These are phyloP conservation scores for Pseudomugil gertrudae DNA, from an alignment of 2,797 vertebrate genomes.

Conservation along the genomic window DNA sequence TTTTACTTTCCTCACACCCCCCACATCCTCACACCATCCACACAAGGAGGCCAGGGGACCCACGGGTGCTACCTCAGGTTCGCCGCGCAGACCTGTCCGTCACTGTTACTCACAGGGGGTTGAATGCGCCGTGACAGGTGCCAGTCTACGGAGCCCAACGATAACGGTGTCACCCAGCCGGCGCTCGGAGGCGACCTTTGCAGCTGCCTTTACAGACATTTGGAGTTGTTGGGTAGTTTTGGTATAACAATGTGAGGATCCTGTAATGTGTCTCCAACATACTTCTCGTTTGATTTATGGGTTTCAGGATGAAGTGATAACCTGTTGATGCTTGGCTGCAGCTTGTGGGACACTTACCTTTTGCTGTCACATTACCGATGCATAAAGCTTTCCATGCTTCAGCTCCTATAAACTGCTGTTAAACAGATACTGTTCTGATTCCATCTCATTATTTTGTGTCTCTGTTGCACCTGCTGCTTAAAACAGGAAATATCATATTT, in stretches of 20 bases:
- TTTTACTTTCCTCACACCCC: constrained; percentile 39
- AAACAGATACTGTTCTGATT: neutral
- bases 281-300: constrained; percentile 68
- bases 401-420: neutral
- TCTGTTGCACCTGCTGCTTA: neutral
- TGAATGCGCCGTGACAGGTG: constrained; percentile 76
- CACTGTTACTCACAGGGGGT: constrained; percentile 64
- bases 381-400: constrained; percentile 38
- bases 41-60: constrained; percentile 44
- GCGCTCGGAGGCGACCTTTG: constrained; percentile 50
- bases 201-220: constrained; percentile 67
- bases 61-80: constrained; percentile 69
- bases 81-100: constrained; percentile 64
- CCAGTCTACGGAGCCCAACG: constrained; percentile 62
- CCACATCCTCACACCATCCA: neutral
- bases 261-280: constrained; percentile 40
- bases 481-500: neutral
- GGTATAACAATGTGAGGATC: constrained; percentile 51
- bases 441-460: neutral
- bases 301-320: constrained; percentile 51
- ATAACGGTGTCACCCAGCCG: constrained; percentile 56
- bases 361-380: constrained; percentile 56
- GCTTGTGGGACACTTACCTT: constrained; percentile 57
- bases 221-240: constrained; percentile 32
- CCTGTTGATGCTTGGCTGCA: constrained; percentile 48